Evolutionary conservation across 2,797 vertebrate species (phyloP).

Genomic region (Bradypus variegatus): DNA sequence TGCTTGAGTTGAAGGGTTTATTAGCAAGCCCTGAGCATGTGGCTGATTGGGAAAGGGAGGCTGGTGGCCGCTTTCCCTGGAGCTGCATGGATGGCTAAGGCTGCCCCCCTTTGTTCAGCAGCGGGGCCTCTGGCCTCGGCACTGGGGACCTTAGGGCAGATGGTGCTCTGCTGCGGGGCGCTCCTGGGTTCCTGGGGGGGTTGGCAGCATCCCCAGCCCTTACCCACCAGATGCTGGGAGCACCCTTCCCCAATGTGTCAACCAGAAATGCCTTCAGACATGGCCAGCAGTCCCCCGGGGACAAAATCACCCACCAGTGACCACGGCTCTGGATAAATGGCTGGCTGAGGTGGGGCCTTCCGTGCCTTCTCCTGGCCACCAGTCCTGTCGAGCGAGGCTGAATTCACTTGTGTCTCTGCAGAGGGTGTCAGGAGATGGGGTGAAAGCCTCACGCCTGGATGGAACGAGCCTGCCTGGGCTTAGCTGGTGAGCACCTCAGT

Average conservation of each 20-base stretch:
- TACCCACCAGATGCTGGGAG: rapidly evolving
- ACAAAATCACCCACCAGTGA: rapidly evolving
- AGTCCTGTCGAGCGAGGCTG: conserved; percentile 46
- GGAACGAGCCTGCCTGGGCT: background rate
- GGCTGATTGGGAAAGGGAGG: background rate
- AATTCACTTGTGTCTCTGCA: conserved; percentile 27
- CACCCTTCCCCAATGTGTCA: too few relatives aligned
- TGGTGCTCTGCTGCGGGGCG: background rate
- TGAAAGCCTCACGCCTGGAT: background rate
- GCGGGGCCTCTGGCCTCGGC: rapidly evolving
- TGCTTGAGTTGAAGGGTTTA: background rate
- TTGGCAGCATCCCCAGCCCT: background rate
- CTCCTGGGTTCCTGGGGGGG: rapidly evolving
- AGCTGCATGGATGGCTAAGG: too few relatives aligned
- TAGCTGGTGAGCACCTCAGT: background rate
- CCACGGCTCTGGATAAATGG: background rate
- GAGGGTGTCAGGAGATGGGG: background rate
- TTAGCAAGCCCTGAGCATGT: background rate
- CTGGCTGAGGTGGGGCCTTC: background rate
- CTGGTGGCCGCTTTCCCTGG: background rate
- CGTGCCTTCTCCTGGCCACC: background rate
- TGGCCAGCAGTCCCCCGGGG: background rate
- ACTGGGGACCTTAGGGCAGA: rapidly evolving
- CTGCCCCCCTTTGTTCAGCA: rapidly evolving
- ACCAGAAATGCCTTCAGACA: too few relatives aligned